Base-by-base conservation (phyloP, 92 coral and sea anemone genomes). In the Palythoa heliodiscus region DNA sequence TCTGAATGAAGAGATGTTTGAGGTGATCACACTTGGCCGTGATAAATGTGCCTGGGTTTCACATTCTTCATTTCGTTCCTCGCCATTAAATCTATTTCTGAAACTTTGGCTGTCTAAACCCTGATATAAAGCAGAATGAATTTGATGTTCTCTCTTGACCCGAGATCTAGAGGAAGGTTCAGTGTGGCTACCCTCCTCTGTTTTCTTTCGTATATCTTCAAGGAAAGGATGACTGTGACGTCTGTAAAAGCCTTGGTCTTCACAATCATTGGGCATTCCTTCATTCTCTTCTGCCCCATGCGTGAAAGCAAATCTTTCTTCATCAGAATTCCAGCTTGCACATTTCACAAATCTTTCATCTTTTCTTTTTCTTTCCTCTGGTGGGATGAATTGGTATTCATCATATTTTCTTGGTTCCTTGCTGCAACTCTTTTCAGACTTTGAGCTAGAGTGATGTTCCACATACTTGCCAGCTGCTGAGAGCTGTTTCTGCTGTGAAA, bases 11-110 rank as follows among this genome's bases (percentile, higher is more conserved):
- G 73, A 80, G 23, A 29, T 54, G 14, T 68, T 80, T 22, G 84
- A 64, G 12, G 84, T 80, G 55, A 80, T 80, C 43, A 80, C 84
- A 63, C 84, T 80, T 7, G 84, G 84, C 73, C 84, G 71, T 23
- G 50, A 78, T 7, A 61, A 38, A 52, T 78, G 74, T 22, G 35
- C 20, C 57, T 40, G 84, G 40, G 2, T 67, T 47, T 80, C 84
- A 66, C 13, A 76, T 15, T 53, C 19, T 55, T 48, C 84, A 23
- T 22, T 23, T 80, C 38, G 20, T 19, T 43, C 63, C 47, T 4
- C 17, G 54, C 17, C 70, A 77, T 40, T 57, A 55, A 54, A 11
- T 24, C 20, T 76, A 10, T 54, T 55, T 54, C 20, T 12, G 40
- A 4, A 25, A 52, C 68, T 52, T 20, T 7, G 72, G 13, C 43